phyloP scores from a whole-genome alignment of 1,140 invertebrate genomes.

The Yoshiicerus persimilis region DNA sequence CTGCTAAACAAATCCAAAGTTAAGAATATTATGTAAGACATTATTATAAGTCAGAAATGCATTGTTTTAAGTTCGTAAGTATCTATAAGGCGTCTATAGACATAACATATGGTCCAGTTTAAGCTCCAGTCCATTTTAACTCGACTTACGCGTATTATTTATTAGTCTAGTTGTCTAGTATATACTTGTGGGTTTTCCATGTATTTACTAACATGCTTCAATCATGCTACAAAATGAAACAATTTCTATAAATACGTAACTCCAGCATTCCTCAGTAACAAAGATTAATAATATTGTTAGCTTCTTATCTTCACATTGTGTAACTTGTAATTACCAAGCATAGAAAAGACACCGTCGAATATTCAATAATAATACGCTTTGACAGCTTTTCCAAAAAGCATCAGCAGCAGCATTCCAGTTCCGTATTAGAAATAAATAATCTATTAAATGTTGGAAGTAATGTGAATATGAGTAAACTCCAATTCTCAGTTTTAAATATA shows the following conservation, averaged over 20 bases:
- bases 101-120: neutral
- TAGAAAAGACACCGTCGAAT: neutral
- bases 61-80: neutral
- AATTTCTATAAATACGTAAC: neutral
- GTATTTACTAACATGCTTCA: neutral
- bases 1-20: slow-evolving; percentile 45
- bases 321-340: neutral
- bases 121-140: neutral
- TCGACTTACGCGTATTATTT: neutral
- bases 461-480: too few relatives aligned
- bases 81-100: neutral
- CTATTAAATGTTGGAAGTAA: too few relatives aligned
- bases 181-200: neutral
- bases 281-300: neutral
- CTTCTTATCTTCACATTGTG: neutral
- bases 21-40: slow-evolving; percentile 29
- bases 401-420: too few relatives aligned
- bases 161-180: neutral
- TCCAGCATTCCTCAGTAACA: neutral
- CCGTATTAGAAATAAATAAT: neutral
- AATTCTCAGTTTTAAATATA: too few relatives aligned
- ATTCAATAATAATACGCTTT: neutral
- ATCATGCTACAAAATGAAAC: neutral
- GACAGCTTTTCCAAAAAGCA: neutral
- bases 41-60: neutral